Evolutionary conservation across 1,140 invertebrate species (phyloP).

Genomic region (Heliconius hermathena): DNA sequence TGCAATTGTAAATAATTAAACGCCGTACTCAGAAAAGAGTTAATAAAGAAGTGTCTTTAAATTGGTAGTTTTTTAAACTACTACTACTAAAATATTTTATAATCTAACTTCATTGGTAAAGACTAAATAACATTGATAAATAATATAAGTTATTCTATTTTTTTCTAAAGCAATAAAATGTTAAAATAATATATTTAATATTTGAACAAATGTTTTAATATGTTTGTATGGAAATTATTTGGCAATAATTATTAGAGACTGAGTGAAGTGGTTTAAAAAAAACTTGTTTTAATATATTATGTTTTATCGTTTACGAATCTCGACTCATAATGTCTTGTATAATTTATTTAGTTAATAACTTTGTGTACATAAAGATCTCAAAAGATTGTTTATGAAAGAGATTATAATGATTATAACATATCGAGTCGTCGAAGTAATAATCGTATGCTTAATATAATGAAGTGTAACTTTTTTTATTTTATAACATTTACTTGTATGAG

Average conservation of each 20-base stretch:
- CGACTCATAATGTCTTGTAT: slow-evolving; percentile 14
- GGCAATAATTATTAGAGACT: not conserved
- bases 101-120: no score
- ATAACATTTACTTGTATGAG: no score
- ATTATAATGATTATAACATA: slow-evolving; percentile 3
- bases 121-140: no score
- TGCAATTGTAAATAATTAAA: not conserved
- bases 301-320: slow-evolving; percentile 32
- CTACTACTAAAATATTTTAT: no score
- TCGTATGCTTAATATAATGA: not conserved
- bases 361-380: slow-evolving; percentile 25
- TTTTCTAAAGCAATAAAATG: not conserved
- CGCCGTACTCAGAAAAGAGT: not conserved
- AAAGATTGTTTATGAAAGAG: slow-evolving; percentile 21
- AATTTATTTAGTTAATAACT: slow-evolving; percentile 18
- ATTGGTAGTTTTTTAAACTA: no score
- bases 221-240: not conserved
- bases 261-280: not conserved
- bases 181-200: not conserved
- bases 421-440: not conserved
- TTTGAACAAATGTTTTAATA: not conserved
- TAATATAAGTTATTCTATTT: no score
- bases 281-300: not conserved
- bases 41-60: not conserved
- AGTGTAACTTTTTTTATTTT: no score